Evolutionary conservation across 1,140 invertebrate species (phyloP).

Genomic region (Campoletis sonorensis): DNA sequence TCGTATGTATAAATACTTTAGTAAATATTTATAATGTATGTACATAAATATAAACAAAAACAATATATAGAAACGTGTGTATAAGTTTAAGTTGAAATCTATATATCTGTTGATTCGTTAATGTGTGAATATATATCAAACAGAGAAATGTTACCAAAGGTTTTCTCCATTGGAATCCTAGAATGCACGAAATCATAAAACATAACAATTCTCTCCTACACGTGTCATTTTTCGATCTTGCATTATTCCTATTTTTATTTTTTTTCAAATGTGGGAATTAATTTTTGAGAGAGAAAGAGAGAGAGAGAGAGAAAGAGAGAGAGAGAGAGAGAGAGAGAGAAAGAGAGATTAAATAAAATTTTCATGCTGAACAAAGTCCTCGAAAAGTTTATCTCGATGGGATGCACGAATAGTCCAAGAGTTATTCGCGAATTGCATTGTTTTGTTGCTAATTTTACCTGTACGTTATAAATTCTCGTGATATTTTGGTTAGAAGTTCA

Average conservation of each 20-base stretch:
- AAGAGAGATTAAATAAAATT: no score
- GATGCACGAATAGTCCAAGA: background rate
- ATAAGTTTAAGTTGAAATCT: background rate
- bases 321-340: background rate
- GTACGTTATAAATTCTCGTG: background rate
- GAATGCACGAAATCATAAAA: background rate
- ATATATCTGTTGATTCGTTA: background rate
- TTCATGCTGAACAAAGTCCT: background rate
- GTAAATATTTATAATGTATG: background rate
- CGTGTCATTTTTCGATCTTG: no score
- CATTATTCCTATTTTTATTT: background rate
- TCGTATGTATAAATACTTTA: background rate
- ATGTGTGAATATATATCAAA: background rate
- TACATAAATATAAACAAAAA: background rate
- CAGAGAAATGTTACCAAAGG: background rate
- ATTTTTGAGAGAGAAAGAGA: background rate
- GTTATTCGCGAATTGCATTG: background rate
- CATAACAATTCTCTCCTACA: background rate
- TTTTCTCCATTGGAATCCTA: background rate
- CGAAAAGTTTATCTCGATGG: slow-evolving; percentile 12
- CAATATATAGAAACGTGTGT: background rate
- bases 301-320: background rate
- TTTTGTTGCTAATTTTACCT: background rate
- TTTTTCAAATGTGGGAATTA: background rate
- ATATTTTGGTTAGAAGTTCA: background rate